These are phyloP conservation scores for Hetaerina americana DNA, from an alignment of 1,140 invertebrate species.

Conservation along the genomic window DNA sequence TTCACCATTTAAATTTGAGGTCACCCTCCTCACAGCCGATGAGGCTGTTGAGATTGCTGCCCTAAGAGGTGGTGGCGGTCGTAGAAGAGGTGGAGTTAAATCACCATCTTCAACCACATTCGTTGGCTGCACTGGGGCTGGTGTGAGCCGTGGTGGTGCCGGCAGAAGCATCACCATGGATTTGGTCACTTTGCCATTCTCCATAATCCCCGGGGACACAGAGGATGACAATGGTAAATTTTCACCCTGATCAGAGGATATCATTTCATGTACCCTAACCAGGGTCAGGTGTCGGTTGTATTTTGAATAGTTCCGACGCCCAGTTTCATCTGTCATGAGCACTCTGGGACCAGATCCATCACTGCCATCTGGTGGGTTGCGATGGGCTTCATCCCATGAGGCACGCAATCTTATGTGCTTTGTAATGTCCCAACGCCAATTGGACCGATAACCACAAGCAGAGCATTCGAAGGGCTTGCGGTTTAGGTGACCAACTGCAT, in stretches of 20 bases:
- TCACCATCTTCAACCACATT: neutral
- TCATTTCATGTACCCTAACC: conserved; percentile 39
- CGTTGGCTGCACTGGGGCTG: conserved; percentile 6
- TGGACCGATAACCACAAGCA: conserved; percentile 79
- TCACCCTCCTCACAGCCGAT: neutral
- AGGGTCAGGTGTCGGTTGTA: conserved; percentile 77
- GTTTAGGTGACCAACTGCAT: conserved; percentile 82
- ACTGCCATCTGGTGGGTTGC: neutral
- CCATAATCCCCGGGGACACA: neutral
- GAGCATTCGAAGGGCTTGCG: conserved; percentile 93
- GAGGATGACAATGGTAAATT: neutral
- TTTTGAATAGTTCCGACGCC: conserved; percentile 79
- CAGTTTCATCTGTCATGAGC: conserved; percentile 81
- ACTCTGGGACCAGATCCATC: conserved; percentile 55
- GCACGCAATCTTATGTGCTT: conserved; percentile 88
- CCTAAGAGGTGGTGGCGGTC: conserved; percentile 24
- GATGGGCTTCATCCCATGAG: conserved; percentile 61
- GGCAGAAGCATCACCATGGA: conserved; percentile 3
- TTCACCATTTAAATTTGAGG: neutral
- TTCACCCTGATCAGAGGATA: neutral
- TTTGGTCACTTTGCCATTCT: neutral
- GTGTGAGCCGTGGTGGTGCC: conserved; percentile 13
- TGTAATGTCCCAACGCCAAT: conserved; percentile 92
- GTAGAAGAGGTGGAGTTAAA: conserved; percentile 9
- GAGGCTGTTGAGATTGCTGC: conserved; percentile 15